These are phyloP conservation scores for Argentina silus DNA, from an alignment of 2,797 vertebrate genomes.

Conservation along the genomic window DNA sequence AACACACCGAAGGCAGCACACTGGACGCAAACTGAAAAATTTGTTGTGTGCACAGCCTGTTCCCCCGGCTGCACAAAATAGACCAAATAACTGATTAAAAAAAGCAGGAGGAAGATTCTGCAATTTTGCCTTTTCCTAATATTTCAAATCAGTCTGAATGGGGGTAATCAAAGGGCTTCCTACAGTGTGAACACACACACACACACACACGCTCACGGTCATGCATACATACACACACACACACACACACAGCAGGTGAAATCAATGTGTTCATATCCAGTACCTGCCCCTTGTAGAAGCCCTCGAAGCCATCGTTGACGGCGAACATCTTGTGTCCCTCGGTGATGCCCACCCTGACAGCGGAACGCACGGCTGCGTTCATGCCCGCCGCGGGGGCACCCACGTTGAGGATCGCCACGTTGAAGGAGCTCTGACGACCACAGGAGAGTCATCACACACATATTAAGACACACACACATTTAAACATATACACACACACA, in stretches of 20 bases:
- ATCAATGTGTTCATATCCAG: neutral
- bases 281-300: conserved; percentile 92
- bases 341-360: conserved; percentile 91
- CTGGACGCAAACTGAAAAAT: too few relatives aligned
- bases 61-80: too few relatives aligned
- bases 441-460: neutral
- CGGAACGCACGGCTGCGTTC: conserved; percentile 95
- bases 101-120: too few relatives aligned
- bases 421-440: conserved; percentile 28
- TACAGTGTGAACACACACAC: too few relatives aligned
- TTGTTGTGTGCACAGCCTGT: too few relatives aligned
- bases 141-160: too few relatives aligned
- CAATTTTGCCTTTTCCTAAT: too few relatives aligned
- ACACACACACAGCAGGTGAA: neutral
- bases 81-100: too few relatives aligned
- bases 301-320: conserved; percentile 94
- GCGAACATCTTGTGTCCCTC: conserved; percentile 97
- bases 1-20: too few relatives aligned
- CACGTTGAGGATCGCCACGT: conserved; percentile 92
- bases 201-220: neutral
- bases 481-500: neutral
- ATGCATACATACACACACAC: conserved; percentile 1
- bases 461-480: neutral
- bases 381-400: conserved; percentile 96
- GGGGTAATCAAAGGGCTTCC: too few relatives aligned